These are phyloP conservation scores for Metopolophium dirhodum DNA, from an alignment of 1,140 invertebrate species.

Conservation along the genomic window DNA sequence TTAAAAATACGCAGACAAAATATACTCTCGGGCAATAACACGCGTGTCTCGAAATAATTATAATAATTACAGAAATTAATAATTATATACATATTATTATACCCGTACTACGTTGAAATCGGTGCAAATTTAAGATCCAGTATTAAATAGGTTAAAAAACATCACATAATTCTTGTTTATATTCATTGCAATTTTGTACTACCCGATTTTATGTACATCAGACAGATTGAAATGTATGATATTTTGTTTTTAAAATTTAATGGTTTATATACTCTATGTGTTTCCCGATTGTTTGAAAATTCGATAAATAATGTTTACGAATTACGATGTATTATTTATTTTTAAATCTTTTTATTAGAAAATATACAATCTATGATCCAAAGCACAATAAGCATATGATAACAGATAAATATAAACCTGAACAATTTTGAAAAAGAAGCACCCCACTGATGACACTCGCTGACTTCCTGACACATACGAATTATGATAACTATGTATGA, in stretches of 20 bases:
- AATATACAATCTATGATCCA: background rate
- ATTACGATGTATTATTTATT: background rate
- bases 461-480: no score
- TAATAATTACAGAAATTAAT: background rate
- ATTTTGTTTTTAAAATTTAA: background rate
- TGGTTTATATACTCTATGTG: background rate
- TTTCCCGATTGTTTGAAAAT: background rate
- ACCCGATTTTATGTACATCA: background rate
- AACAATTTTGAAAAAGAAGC: background rate
- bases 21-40: background rate
- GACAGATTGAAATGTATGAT: background rate
- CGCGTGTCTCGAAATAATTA: background rate
- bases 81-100: background rate
- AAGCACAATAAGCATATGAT: background rate
- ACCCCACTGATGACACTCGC: no score
- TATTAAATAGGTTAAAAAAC: slow-evolving; percentile 3
- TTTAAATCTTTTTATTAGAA: background rate
- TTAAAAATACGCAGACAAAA: background rate
- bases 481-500: no score
- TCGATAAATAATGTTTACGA: background rate
- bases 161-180: background rate
- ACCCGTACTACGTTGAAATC: background rate
- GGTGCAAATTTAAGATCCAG: background rate
- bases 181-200: background rate
- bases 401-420: background rate